A percentile compares a stretch with the other conserved stretches of the same genome.
These are phyloP conservation scores for Lumbricus terrestris DNA, from an alignment of 2,888 invertebrate species.

Conservation along the genomic window DNA sequence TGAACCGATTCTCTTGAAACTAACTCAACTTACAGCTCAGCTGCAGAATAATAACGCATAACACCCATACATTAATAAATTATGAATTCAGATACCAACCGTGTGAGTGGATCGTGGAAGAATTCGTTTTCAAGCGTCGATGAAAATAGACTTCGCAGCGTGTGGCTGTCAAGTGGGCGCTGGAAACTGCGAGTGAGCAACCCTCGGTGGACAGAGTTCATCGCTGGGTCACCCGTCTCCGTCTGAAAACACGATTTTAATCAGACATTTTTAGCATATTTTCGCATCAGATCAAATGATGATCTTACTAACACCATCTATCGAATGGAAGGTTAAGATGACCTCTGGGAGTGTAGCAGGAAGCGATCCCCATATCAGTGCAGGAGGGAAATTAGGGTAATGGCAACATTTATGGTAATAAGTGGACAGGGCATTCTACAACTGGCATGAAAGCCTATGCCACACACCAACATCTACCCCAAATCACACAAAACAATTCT, in stretches of 20 bases:
- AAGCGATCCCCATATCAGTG: too few species aligned
- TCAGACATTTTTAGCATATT: neutral
- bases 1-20: neutral
- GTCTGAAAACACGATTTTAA: constrained; percentile 29
- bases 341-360: too few species aligned
- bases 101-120: neutral
- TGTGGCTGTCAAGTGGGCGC: constrained; percentile 5
- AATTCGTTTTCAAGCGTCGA: constrained; percentile 3
- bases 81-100: neutral
- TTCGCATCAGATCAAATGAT: too few species aligned
- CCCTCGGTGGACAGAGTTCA: constrained; percentile 27
- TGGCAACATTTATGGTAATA: too few species aligned
- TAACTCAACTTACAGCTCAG: neutral
- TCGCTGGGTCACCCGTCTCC: constrained; percentile 30
- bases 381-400: too few species aligned
- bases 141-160: neutral
- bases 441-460: too few species aligned
- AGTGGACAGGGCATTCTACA: too few species aligned
- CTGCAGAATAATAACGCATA: neutral
- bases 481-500: neutral
- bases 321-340: too few species aligned
- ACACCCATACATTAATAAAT: neutral
- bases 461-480: too few species aligned
- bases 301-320: too few species aligned
- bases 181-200: constrained; percentile 24